These are phyloP conservation scores for Periparus ater DNA, from an alignment of 2,797 vertebrate species.

Conservation along the genomic window DNA sequence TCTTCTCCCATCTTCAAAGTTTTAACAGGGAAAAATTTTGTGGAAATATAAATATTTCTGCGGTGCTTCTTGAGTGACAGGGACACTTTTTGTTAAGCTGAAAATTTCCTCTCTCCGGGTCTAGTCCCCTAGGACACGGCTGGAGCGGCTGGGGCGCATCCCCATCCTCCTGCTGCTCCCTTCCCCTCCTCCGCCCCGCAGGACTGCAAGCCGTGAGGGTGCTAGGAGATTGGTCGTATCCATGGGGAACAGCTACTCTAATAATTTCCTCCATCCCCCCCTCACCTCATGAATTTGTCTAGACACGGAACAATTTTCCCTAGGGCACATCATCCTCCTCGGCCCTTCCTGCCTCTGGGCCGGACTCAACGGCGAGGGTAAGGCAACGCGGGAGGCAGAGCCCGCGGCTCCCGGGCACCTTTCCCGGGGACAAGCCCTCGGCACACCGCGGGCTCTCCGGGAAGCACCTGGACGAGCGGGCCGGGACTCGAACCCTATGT, in stretches of 20 bases:
- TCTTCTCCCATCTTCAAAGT: not conserved
- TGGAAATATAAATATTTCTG: not conserved
- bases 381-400: not conserved
- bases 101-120: too few relatives aligned
- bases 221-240: accelerated
- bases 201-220: too few relatives aligned
- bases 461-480: not conserved
- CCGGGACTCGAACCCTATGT: too few relatives aligned
- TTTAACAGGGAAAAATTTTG: not conserved
- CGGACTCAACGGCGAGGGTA: not conserved
- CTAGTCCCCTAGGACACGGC: accelerated
- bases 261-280: not conserved
- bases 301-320: not conserved
- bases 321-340: not conserved
- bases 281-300: not conserved
- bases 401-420: not conserved
- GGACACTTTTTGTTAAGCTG: not conserved
- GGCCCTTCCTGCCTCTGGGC: not conserved
- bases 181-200: not conserved
- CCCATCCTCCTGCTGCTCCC: not conserved
- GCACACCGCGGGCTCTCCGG: not conserved
- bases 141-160: accelerated
- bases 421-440: too few relatives aligned
- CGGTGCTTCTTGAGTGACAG: not conserved
- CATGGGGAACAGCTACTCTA: not conserved